Base-by-base conservation (phyloP, 2,888 invertebrate species). In the Coelinius sp. region DNA sequence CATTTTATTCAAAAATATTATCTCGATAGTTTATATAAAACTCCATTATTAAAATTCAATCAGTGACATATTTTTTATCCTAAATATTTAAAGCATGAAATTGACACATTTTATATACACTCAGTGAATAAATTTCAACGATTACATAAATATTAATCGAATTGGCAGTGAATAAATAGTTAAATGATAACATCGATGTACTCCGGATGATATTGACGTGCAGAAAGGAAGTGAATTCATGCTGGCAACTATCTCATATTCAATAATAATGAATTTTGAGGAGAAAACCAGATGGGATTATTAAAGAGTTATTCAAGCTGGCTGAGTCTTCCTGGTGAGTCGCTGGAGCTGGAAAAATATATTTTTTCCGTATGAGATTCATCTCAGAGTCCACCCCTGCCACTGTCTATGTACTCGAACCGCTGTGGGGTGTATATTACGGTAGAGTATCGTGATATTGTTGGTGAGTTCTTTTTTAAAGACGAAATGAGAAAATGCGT, bases 341-440 rank as follows among this genome's bases (percentile, higher is more conserved):
- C 82, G 85, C 79, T 89, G 88, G 79, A 89, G 84, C 89, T 89
- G 87, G 35, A 87, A 88, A 83, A 84, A 70, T 83, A 84, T 63
- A 75, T 68, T 74, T n/a, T 68, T 71, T 63, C 68, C 63, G 44
- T 31, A 66, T 72, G 44, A 71, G 63, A 49, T 65, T 66, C 56
- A 63, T 71, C 74, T 84, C 83, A 87, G 76, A 87, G 83, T 77
- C 84, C 87, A 74, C 83, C 86, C 73, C 83, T 83, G 82, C 87
- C 86, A 76, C 86, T 86, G 85, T 87, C 87, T 81, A 87, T 87
- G 83, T 85, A 87, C 86, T 86, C 87, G 87, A 87, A 87, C 82
- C 84, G 83, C 86, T 87, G 85, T 82, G 77, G 81, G 81, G 77
- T 79, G 85, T 76, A 80, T 38, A 14, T 38, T 67, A 80, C 68